These are phyloP conservation scores for Oryctolagus cuniculus DNA, from an alignment of 2,113 vertebrate genomes.

Conservation along the genomic window DNA sequence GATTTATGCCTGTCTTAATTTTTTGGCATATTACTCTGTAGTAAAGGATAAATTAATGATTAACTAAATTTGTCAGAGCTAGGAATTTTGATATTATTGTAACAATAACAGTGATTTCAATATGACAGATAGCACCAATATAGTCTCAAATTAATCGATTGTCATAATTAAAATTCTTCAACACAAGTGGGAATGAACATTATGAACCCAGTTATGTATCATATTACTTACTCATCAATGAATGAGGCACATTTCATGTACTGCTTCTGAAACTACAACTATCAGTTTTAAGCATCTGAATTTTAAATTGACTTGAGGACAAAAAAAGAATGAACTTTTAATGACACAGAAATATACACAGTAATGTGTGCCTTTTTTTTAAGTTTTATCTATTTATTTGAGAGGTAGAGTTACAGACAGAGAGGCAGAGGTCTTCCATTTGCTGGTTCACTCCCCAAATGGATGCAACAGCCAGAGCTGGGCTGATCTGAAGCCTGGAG, in stretches of 20 bases:
- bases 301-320: constrained; percentile 16
- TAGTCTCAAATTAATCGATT: constrained; percentile 57
- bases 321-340: background rate
- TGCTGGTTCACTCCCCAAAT: no score
- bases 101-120: constrained; percentile 47
- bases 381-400: no score
- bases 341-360: background rate
- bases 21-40: constrained; percentile 20
- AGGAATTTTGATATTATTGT: constrained; percentile 33
- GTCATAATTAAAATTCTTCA: constrained; percentile 46
- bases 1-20: constrained; percentile 38
- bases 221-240: constrained; percentile 3
- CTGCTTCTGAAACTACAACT: constrained; percentile 11
- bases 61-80: constrained; percentile 43
- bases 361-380: background rate
- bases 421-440: no score
- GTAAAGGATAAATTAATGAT: constrained; percentile 40
- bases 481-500: no score
- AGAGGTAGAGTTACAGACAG: no score
- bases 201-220: constrained; percentile 28
- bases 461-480: no score
- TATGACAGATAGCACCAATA: constrained; percentile 30
- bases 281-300: constrained; percentile 3
- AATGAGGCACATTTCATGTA: background rate
- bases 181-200: background rate